Percentiles rank a stretch among this genome's conserved stretches.
Evolutionary conservation across 2,888 invertebrate genomes (phyloP).

Genomic region (Leptopterna dolabrata): DNA sequence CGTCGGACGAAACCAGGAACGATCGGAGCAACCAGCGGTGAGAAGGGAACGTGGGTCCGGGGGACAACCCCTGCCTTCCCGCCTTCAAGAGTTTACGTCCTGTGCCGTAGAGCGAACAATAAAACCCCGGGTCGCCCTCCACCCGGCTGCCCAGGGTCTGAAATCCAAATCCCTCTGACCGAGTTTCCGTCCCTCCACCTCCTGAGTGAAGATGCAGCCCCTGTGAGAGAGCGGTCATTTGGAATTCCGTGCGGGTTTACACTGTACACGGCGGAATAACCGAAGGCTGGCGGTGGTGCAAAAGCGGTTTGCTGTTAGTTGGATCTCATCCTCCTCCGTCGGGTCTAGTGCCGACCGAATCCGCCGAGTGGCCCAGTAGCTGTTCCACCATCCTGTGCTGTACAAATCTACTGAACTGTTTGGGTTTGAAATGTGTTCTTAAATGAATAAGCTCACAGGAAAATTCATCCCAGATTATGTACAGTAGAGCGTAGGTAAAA

Average conservation of each 20-base stretch:
- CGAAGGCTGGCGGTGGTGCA: background rate
- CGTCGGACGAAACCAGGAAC: conserved; percentile 4
- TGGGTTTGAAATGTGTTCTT: background rate
- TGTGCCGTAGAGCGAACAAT: background rate
- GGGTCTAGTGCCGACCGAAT: background rate
- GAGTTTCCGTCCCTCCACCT: background rate
- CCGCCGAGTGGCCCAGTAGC: background rate
- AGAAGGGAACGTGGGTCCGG: background rate
- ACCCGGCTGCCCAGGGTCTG: background rate
- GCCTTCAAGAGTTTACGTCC: background rate
- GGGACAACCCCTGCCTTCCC: background rate
- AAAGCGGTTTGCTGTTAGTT: background rate
- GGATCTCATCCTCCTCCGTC: background rate
- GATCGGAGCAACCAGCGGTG: background rate
- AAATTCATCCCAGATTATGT: too few relatives aligned
- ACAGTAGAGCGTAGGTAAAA: too few relatives aligned
- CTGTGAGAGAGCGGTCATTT: background rate
- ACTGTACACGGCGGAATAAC: background rate
- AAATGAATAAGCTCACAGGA: background rate
- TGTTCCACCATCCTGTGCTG: background rate
- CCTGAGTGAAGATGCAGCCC: background rate
- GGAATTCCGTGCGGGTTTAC: conserved; percentile 1
- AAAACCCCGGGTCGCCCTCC: background rate
- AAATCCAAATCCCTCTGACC: background rate
- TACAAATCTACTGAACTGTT: background rate